Percentiles rank a stretch among this genome's conserved stretches.
phyloP scores from a whole-genome alignment of 53 echinoderm and acorn worm genomes.

The Hippasteria phrygiana region DNA sequence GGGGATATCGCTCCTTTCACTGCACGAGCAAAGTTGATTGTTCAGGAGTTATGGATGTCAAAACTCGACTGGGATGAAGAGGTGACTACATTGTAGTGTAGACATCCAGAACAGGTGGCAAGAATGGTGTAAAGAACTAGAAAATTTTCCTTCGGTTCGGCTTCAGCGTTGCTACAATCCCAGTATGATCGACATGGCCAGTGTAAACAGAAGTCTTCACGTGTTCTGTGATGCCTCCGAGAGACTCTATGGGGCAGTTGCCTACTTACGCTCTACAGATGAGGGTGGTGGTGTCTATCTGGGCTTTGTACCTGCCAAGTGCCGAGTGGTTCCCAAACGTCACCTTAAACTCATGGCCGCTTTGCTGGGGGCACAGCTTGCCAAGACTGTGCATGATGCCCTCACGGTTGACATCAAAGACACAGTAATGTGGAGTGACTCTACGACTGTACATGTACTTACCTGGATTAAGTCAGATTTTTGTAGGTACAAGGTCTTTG shows the following conservation, averaged over 20 bases:
- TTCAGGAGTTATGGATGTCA: conserved; percentile 20
- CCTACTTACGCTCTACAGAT: not conserved
- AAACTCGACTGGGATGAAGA: conserved; percentile 30
- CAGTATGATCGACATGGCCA: not conserved
- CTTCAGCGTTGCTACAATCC: conserved; percentile 23
- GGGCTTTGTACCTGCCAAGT: conserved; percentile 1
- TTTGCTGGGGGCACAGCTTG: conserved; percentile 16
- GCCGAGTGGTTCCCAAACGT: not conserved
- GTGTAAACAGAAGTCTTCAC: not conserved
- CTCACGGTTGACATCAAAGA: not conserved
- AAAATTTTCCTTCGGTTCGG: not conserved
- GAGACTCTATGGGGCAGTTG: conserved; percentile 1
- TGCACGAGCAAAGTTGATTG: conserved; percentile 16
- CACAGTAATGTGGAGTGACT: conserved; percentile 8
- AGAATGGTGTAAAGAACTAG: conserved; percentile 1
- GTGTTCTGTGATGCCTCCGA: conserved; percentile 36
- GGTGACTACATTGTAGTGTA: not conserved
- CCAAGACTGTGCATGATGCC: not conserved
- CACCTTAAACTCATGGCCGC: not conserved
- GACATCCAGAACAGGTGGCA: conserved; percentile 19
- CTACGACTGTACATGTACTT: conserved; percentile 29
- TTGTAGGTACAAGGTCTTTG: conserved; percentile 11
- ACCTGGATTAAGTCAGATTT: conserved; percentile 20
- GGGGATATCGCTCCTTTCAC: conserved; percentile 18
- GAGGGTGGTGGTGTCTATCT: not conserved